Conservation (phyloP, 2,888 invertebrate genomes). For the Metacarcinus magister region DNA sequence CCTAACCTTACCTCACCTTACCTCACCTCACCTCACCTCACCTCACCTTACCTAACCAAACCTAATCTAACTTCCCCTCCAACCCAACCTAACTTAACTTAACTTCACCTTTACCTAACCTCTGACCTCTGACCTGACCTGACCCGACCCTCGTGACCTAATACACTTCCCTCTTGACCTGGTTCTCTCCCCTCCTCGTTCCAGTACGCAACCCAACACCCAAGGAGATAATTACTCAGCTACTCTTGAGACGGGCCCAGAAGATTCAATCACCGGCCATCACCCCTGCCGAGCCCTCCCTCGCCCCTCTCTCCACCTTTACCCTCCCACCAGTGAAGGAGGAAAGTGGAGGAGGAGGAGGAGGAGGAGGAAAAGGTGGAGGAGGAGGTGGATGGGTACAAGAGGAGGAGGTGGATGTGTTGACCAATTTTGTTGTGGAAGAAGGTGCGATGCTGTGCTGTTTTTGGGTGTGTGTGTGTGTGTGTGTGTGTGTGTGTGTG, state of each 20-base stretch:
- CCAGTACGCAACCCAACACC: constrained; percentile 71
- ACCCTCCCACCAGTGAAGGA: not conserved
- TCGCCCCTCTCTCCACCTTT: not conserved
- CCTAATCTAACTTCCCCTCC: no score
- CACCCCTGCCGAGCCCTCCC: not conserved
- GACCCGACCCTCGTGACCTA: no score
- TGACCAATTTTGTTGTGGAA: no score
- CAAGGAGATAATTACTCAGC: constrained; percentile 72
- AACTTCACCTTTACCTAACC: no score
- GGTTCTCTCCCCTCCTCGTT: constrained; percentile 40
- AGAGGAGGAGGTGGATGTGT: constrained; percentile 19
- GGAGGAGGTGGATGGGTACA: not conserved
- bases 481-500: no score
- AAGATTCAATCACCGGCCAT: not conserved
- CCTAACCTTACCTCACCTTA: not conserved
- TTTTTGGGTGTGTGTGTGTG: no score
- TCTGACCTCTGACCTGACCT: no score
- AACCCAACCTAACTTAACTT: no score
- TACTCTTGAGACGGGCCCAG: constrained; percentile 68
- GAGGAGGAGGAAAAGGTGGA: not conserved
- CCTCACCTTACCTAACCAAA: no score
- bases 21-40: not conserved
- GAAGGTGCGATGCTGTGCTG: no score
- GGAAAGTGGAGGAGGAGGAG: not conserved
- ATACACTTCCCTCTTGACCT: not conserved